Conservation (phyloP, 2,797 vertebrate species). For the Brachyrhaphis roseni region DNA sequence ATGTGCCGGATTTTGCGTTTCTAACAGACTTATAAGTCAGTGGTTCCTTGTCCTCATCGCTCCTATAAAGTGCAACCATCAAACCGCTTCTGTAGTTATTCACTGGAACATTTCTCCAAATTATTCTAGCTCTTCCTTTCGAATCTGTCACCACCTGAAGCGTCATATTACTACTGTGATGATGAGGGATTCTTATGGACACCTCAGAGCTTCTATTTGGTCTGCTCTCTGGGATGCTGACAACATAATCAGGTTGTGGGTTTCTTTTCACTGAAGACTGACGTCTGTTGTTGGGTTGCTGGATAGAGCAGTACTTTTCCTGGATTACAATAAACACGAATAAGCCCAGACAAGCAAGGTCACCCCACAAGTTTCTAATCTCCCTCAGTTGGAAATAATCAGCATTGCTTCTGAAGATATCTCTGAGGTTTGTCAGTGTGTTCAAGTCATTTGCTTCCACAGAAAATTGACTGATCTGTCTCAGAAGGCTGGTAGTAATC, state of each 20-base stretch:
- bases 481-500: conserved; percentile 56
- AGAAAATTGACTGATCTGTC: conserved; percentile 60
- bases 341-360: conserved; percentile 63
- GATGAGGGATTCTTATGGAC: not conserved
- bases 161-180: not conserved
- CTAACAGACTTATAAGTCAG: conserved; percentile 9
- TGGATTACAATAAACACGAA: conserved; percentile 62
- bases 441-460: not conserved
- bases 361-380: conserved; percentile 42
- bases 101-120: conserved; percentile 39
- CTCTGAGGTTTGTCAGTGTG: conserved; percentile 36
- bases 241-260: conserved; percentile 25
- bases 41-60: not conserved
- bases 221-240: conserved; percentile 33
- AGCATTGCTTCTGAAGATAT: conserved; percentile 33
- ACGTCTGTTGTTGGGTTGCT: conserved; percentile 20
- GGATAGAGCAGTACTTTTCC: conserved; percentile 18
- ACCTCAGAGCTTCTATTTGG: not conserved
- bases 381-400: conserved; percentile 9
- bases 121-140: conserved; percentile 51
- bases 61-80: conserved; percentile 48
- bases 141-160: conserved; percentile 41
- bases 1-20: conserved; percentile 9
- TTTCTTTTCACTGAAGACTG: conserved; percentile 1
- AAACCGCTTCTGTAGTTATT: conserved; percentile 12